Base-by-base conservation (phyloP, 2,113 vertebrate species). In the Apteryx mantelli region DNA sequence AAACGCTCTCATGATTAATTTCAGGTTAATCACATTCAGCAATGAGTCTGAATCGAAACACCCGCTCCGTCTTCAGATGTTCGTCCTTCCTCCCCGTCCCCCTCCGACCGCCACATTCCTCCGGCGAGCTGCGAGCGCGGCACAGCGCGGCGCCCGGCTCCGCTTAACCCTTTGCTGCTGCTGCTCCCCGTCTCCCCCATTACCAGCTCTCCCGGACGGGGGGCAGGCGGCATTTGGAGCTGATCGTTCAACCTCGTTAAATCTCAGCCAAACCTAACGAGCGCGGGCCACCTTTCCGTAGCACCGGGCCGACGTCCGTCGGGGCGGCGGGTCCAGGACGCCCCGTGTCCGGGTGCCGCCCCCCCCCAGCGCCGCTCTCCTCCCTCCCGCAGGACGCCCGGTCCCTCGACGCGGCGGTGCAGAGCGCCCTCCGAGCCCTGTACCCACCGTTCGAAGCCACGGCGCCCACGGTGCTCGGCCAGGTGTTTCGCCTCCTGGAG, bases 381-480 rank as follows among this genome's bases (percentile, higher is more conserved):
- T 66, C 50, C 75, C 17, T 65, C 50, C 69, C 4, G 3, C 96
- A 99, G 99, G 99, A 99, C 26, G 96, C 99, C 9, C 96, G 98
- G 3, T 98, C 99, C 5, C 98, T 99, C 95, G 99, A 99, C 38
- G 82, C 98, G 0, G 99, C 99, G 7, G 99, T 99, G 97, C 99
- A 99, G 98, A 98, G 98, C 0, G 97, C 98, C 26, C 98, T 99
- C 52, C 99, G 98, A 1, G 98, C 98, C 18, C 99, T 99, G 83
- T 99, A 98, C 89, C 99, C 99, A 0, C 99, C 99, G 5, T 99
- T 99, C 11, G 99, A 99, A 82, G 98, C 97, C 95, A 99, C 99
- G 0, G 99, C 99, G 0, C 98, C 99, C 56, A 98, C 99, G 0
- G 98, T 99, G 53, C 98, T 99, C 93, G 97, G 99, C 95, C 99